Evolutionary conservation across 2,797 vertebrate species (phyloP), one percentile per base, ranked within the genome.

Genomic region (Alauda arvensis): DNA sequence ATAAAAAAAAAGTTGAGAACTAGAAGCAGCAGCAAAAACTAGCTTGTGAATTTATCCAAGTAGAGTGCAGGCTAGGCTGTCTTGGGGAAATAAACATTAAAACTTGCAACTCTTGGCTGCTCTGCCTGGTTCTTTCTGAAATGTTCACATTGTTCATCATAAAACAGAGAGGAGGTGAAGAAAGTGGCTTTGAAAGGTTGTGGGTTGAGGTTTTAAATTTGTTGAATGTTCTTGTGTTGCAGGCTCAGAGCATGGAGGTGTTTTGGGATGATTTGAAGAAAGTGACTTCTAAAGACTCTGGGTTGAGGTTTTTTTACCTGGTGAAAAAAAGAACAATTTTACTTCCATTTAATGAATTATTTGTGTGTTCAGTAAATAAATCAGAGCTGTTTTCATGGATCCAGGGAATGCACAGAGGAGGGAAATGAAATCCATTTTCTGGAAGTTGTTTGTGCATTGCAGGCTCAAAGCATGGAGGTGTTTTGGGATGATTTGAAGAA

Each of bases 61-160:
- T 98, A 98, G 98, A 97, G 66, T 98, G 96, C 98, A 98, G 97
- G 97, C 98, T 98, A 98, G 98, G 98, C 98, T 98, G 98, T 99
- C 98, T 98, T 98, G 97, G 97, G 98, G 97, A 98, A 99, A 99
- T 99, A 99, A 99, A 99, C 98, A 98, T 98, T 98, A 98, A 99
- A 99, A 98, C 96, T 97, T 96, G 95, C 91, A 97, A 96, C 93
- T 37, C 59, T 42, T 37, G 37, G 37, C 68, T 75, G 90, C 63
- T 61, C 56, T 49, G 4, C 3, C 23, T 90, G 68, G 49, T 83
- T 91, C 80, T 93, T 87, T 94, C 1, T 24, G 0, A 10, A n/a
- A 20, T 56, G 6, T 6, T 48, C 49, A 6, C 7, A 0, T 8
- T 46, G 55, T 14, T 8, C 33, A 6, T 23, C 25, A 1, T 5